phyloP scores from a whole-genome alignment of 2,113 vertebrate genomes.

The Syngnathus floridae region DNA sequence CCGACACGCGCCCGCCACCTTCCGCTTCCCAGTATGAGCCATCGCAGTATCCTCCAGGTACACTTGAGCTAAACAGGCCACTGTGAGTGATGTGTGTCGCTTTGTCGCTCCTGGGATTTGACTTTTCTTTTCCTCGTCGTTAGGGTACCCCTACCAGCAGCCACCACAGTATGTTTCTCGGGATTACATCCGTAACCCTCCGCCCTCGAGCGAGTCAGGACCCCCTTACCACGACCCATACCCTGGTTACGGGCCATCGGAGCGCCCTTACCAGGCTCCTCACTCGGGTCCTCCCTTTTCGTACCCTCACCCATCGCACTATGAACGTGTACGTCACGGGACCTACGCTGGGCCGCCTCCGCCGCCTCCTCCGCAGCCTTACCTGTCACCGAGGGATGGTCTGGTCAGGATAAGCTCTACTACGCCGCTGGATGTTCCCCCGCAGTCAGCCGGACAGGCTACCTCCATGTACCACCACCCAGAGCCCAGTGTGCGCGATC shows the following conservation, averaged over 20 bases:
- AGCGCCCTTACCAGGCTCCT: conserved; percentile 77
- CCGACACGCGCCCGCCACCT: conserved; percentile 75
- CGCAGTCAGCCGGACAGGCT: conserved; percentile 62
- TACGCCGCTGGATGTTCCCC: conserved; percentile 82
- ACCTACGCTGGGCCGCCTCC: conserved; percentile 74
- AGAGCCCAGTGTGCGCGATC: conserved; percentile 78
- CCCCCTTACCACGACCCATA: conserved; percentile 86
- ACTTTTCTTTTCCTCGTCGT: not conserved
- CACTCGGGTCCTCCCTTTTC: conserved; percentile 81
- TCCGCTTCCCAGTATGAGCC: conserved; percentile 85
- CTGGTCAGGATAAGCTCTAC: conserved; percentile 85
- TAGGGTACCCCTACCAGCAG: conserved; percentile 87
- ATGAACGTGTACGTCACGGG: conserved; percentile 76
- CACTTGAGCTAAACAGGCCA: not conserved
- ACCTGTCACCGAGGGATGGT: conserved; percentile 79
- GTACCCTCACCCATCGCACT: conserved; percentile 81
- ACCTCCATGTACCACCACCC: conserved; percentile 77
- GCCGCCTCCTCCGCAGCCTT: conserved; percentile 79
- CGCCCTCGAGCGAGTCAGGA: conserved; percentile 72
- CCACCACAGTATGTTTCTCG: conserved; percentile 75
- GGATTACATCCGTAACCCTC: conserved; percentile 76
- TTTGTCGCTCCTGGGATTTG: not conserved
- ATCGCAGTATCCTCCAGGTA: conserved; percentile 82
- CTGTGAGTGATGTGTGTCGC: not conserved
- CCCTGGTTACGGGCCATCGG: conserved; percentile 76